Percentiles rank a stretch among this genome's conserved stretches.
Conservation (phyloP, 2,113 vertebrate species). For the Ifrita kowaldi region DNA sequence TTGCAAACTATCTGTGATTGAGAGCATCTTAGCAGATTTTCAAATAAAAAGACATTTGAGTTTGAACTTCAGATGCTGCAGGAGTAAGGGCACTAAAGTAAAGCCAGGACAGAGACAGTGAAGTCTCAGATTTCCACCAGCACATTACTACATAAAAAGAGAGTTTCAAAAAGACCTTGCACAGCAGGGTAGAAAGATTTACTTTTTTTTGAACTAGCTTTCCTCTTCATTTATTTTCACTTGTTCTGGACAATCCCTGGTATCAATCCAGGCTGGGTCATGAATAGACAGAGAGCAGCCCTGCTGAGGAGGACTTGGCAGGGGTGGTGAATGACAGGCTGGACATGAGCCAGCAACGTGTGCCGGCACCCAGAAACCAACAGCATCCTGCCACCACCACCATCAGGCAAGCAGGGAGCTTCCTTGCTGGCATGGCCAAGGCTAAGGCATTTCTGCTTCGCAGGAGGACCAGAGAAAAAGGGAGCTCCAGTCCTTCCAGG, state of each 20-base stretch:
- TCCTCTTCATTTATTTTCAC: neutral
- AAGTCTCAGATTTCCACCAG: neutral
- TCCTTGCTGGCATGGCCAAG: fast-evolving
- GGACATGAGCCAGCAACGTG: neutral
- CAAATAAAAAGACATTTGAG: neutral
- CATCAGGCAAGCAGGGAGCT: neutral
- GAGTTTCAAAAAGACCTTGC: neutral
- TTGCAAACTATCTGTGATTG: neutral
- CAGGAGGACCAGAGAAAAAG: neutral
- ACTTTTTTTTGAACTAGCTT: neutral
- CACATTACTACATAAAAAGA: neutral
- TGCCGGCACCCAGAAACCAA: neutral
- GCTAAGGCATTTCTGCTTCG: neutral
- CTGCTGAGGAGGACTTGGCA: neutral
- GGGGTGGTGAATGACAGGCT: neutral
- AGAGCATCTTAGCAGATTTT: neutral
- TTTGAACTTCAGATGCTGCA: neutral
- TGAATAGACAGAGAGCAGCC: neutral
- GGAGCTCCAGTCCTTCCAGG: neutral
- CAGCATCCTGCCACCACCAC: neutral
- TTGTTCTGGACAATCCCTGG: neutral
- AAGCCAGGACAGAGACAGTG: neutral
- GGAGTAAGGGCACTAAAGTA: neutral
- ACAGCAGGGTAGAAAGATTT: neutral
- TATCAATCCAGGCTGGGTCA: neutral